Conservation (phyloP, 2,113 vertebrate genomes). For the Austrofundulus limnaeus region DNA sequence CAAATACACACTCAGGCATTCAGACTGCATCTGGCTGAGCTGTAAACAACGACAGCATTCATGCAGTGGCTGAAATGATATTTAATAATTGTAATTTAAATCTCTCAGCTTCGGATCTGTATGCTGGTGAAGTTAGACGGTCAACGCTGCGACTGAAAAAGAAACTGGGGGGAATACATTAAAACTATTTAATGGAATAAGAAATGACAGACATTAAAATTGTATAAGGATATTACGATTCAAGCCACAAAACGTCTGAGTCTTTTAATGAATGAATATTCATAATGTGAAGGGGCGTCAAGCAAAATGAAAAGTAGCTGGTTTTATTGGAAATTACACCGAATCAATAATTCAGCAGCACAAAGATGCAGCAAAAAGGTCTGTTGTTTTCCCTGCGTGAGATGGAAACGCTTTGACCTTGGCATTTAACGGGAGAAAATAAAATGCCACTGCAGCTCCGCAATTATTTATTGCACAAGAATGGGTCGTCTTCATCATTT, state of each 20-base stretch:
- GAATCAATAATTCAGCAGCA: constrained; percentile 55
- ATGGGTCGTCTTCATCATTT: constrained; percentile 1
- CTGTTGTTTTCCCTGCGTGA: constrained; percentile 34
- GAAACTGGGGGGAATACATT: constrained; percentile 37
- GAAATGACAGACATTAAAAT: constrained; percentile 21
- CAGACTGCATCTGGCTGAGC: constrained; percentile 45
- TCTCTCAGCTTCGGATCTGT: constrained; percentile 28
- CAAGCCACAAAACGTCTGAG: constrained; percentile 11
- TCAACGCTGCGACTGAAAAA: constrained; percentile 41
- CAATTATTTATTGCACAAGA: constrained; percentile 36
- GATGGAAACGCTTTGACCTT: constrained; percentile 49
- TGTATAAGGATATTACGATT: constrained; percentile 38
- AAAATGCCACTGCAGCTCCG: constrained; percentile 37
- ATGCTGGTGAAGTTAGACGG: constrained; percentile 9
- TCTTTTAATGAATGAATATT: constrained; percentile 36
- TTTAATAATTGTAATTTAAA: constrained; percentile 66
- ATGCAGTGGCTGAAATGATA: constrained; percentile 32
- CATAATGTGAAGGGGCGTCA: constrained; percentile 5
- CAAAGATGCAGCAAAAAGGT: constrained; percentile 24
- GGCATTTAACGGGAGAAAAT: constrained; percentile 54
- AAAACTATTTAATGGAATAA: constrained; percentile 25
- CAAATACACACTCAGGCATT: constrained; percentile 13
- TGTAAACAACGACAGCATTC: constrained; percentile 64
- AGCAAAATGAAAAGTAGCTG: constrained; percentile 27
- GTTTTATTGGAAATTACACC: constrained; percentile 29